Evolutionary conservation across 2,888 invertebrate species (phyloP).

Genomic region (Heterodera filipjevi): DNA sequence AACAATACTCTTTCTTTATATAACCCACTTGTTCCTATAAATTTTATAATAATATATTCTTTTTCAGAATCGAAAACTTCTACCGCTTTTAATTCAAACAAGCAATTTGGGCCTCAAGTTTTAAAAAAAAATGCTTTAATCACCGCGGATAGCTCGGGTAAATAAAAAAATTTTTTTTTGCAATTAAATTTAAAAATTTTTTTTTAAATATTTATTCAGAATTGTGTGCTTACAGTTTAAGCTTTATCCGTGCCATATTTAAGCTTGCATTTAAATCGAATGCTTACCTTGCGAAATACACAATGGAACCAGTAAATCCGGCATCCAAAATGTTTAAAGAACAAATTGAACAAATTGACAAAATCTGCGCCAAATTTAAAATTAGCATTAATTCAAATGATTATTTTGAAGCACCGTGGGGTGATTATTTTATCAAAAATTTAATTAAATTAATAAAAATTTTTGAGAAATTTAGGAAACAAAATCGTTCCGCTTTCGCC

Average conservation of each 20-base stretch:
- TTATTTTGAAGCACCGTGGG: not conserved
- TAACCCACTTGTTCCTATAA: not conserved
- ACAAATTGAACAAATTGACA: not conserved
- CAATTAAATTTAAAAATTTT: not conserved
- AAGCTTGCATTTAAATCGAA: not conserved
- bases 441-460: not conserved
- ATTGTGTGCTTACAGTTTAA: not conserved
- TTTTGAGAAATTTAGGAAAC: not conserved
- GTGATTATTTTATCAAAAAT: not conserved
- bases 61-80: not conserved
- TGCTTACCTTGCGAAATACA: too few relatives aligned
- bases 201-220: not conserved
- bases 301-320: not conserved
- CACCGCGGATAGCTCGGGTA: not conserved
- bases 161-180: not conserved
- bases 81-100: not conserved
- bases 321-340: not conserved
- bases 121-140: not conserved
- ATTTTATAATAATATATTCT: not conserved
- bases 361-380: not conserved
- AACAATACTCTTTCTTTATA: too few relatives aligned
- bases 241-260: not conserved
- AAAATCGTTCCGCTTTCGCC: not conserved
- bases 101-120: not conserved
- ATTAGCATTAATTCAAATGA: not conserved